phyloP scores from a whole-genome alignment of 2,113 vertebrate genomes.

The Pundamilia nyererei region DNA sequence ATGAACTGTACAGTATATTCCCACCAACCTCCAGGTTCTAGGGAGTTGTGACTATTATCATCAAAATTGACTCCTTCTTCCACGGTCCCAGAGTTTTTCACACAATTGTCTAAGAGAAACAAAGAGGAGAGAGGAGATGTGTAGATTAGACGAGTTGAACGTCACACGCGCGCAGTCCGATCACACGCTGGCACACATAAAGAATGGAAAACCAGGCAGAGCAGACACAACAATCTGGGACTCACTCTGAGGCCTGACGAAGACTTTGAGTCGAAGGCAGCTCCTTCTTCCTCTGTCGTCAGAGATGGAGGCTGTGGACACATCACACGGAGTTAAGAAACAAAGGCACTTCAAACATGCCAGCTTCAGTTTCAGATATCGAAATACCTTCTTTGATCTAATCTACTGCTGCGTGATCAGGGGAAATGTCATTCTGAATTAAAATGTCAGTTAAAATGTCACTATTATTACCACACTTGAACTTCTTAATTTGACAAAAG shows the following conservation, averaged over 20 bases:
- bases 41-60: conserved; percentile 96
- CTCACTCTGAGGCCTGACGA: conserved; percentile 96
- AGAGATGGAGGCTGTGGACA: conserved; percentile 83
- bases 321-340: neutral
- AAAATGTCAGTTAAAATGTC: conserved; percentile 7
- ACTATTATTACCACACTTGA: neutral
- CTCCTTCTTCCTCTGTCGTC: conserved; percentile 85
- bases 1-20: neutral
- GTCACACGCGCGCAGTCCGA: neutral
- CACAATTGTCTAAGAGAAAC: conserved; percentile 93
- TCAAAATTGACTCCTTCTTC: conserved; percentile 96
- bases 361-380: neutral
- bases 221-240: conserved; percentile 36
- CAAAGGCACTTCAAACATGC: neutral
- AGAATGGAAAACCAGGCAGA: conserved; percentile 15
- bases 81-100: conserved; percentile 87
- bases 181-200: neutral
- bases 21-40: conserved; percentile 98
- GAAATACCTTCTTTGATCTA: neutral
- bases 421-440: neutral
- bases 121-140: conserved; percentile 40
- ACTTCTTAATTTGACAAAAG: neutral
- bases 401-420: neutral
- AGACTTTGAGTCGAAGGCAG: conserved; percentile 95
- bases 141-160: conserved; percentile 65